Percentiles rank a stretch among this genome's conserved stretches.
These are phyloP conservation scores for Romanogobio albipinnatus DNA, from an alignment of 2,113 vertebrate genomes.

Conservation along the genomic window DNA sequence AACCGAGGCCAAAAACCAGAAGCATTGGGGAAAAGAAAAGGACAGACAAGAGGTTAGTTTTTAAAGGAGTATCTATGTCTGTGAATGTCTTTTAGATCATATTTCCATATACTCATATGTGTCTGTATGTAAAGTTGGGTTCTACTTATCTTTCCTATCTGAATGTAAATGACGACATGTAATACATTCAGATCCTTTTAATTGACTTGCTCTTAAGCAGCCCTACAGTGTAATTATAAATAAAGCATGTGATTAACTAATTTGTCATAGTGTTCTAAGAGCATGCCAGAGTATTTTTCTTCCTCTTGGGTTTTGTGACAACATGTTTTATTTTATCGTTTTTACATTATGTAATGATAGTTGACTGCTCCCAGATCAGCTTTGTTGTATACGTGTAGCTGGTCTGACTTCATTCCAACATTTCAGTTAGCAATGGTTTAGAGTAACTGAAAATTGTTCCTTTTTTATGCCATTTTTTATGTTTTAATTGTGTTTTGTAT, in stretches of 20 bases:
- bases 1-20: not conserved
- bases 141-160: not conserved
- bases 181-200: too few species aligned
- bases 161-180: not conserved
- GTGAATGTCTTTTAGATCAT: not conserved
- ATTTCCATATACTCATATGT: not conserved
- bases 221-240: not conserved
- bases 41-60: not conserved
- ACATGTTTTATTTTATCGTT: not conserved
- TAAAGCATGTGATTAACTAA: not conserved
- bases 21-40: not conserved
- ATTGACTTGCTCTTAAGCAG: not conserved
- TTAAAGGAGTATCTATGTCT: not conserved
- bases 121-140: not conserved
- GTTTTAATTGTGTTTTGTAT: too few species aligned
- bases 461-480: too few species aligned
- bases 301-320: not conserved
- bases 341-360: not conserved
- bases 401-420: slow-evolving; percentile 44
- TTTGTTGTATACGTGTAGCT: not conserved
- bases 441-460: not conserved
- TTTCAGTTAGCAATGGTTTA: not conserved
- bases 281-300: not conserved
- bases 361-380: not conserved
- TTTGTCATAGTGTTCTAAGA: not conserved